Base-by-base conservation (phyloP, 2,113 vertebrate species). In the Apeltes quadracus region DNA sequence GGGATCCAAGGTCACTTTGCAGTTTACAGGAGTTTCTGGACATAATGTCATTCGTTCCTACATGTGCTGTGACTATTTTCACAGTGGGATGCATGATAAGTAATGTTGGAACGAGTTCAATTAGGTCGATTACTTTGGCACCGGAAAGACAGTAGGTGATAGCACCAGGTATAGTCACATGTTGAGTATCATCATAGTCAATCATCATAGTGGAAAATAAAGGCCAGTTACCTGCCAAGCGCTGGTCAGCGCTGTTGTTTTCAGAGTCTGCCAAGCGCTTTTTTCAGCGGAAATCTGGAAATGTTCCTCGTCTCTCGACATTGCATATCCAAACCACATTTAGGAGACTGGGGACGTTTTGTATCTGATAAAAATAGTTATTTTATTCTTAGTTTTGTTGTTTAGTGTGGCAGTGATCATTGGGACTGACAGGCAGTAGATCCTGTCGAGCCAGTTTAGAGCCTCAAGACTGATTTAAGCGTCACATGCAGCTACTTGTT, bases 211-310 rank as follows among this genome's bases (percentile, higher is more conserved):
- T 61, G 53, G 61, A 71, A 75, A 72, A 79, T 72, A 80, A 88
- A 83, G 74, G 71, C n/a, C 53, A 7, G 55, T 36, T 67, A 75
- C 71, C 76, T 81, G 84, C 85, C 84, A 84, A 84, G 69, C 61
- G 51, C 64, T 59, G 82, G 78, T 78, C 78, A 74, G 79, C 59
- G 74, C 57, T 61, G 72, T 84, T n/a, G 1, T 74, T 77, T 78
- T 85, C 10, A 81, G 62, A 44, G 69, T 41, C 50, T 84, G 82
- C 85, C 85, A 86, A 56, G 5, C 44, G 1, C 32, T n/a, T 62
- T 58, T 86, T 81, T 79, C 82, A 69, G 68, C 72, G 69, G 25
- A 51, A 55, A 55, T 59, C 27, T 59, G 68, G 66, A 77, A 84
- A 75, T 77, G 50, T 66, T 56, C 46, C 56, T 66, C 36, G 58